Conservation (phyloP, 2,888 invertebrate genomes). For the Drosophila mayaguana region DNA sequence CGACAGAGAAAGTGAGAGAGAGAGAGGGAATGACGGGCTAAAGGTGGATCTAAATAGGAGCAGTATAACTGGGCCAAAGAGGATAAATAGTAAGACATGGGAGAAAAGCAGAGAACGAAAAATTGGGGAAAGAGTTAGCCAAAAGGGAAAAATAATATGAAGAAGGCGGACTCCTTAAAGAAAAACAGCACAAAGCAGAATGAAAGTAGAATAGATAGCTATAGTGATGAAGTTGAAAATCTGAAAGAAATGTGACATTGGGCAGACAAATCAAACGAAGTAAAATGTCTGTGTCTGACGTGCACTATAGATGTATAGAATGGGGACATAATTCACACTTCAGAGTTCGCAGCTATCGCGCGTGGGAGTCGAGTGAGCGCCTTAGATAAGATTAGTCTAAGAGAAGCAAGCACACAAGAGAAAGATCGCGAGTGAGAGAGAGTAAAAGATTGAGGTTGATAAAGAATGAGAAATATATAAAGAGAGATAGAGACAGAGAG, state of each 20-base stretch:
- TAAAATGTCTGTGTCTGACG: background rate
- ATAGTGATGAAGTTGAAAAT: background rate
- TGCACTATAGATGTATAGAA: background rate
- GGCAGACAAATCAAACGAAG: background rate
- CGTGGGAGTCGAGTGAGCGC: constrained; percentile 15
- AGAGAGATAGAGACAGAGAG: background rate
- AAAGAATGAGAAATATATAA: background rate
- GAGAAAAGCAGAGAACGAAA: too few species aligned
- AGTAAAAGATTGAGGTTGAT: background rate
- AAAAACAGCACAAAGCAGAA: background rate
- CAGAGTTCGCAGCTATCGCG: constrained; percentile 17
- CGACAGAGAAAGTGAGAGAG: background rate
- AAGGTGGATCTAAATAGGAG: background rate
- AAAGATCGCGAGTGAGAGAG: background rate
- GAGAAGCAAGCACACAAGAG: too few species aligned
- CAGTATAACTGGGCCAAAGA: background rate
- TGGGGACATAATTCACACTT: background rate
- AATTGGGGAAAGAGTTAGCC: too few species aligned
- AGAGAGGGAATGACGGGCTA: background rate
- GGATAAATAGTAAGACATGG: too few species aligned
- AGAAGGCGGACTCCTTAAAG: background rate
- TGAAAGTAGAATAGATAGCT: background rate
- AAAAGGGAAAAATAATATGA: background rate
- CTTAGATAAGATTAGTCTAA: constrained; percentile 29
- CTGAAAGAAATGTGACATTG: background rate